A percentile compares a stretch with the other conserved stretches of the same genome.
Conservation (phyloP, 2,797 vertebrate species). For the Sebastes trivittatus region DNA sequence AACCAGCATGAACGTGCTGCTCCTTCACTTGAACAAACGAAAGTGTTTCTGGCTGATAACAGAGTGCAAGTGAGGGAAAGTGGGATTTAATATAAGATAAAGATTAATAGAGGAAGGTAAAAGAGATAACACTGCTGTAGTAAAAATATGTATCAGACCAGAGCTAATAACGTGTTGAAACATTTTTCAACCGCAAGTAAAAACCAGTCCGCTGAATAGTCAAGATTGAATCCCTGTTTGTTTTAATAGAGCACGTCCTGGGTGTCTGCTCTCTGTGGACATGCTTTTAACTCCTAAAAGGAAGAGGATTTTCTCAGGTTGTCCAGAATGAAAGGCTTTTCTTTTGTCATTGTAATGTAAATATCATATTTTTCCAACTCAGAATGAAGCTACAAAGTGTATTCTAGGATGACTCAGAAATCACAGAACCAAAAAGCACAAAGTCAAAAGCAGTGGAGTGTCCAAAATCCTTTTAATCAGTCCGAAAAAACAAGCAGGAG, state of each 20-base stretch:
- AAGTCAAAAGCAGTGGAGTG: too few relatives aligned
- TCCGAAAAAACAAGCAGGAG: too few relatives aligned
- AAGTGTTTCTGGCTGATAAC: slow-evolving; percentile 35
- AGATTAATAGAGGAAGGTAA: not conserved
- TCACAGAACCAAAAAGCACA: too few relatives aligned
- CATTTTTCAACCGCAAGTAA: slow-evolving; percentile 27
- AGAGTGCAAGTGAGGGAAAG: slow-evolving; percentile 7
- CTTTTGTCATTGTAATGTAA: not conserved
- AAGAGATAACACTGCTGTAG: not conserved
- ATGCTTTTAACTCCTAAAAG: slow-evolving; percentile 7
- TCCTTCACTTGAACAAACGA: not conserved
- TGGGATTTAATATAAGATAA: not conserved
- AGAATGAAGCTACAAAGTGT: not conserved
- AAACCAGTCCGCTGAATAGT: slow-evolving; percentile 22
- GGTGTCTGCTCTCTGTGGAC: slow-evolving; percentile 45
- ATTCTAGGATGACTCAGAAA: not conserved
- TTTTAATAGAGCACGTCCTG: slow-evolving; percentile 18
- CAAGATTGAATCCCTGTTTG: not conserved
- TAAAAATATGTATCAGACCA: not conserved
- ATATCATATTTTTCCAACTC: not conserved
- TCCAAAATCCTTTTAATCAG: too few relatives aligned
- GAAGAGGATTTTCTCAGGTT: slow-evolving; percentile 15
- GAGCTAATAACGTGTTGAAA: slow-evolving; percentile 5
- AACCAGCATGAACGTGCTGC: not conserved
- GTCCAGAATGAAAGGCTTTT: slow-evolving; percentile 14